Conservation (phyloP, 2,113 vertebrate species). For the Gadus chalcogrammus region DNA sequence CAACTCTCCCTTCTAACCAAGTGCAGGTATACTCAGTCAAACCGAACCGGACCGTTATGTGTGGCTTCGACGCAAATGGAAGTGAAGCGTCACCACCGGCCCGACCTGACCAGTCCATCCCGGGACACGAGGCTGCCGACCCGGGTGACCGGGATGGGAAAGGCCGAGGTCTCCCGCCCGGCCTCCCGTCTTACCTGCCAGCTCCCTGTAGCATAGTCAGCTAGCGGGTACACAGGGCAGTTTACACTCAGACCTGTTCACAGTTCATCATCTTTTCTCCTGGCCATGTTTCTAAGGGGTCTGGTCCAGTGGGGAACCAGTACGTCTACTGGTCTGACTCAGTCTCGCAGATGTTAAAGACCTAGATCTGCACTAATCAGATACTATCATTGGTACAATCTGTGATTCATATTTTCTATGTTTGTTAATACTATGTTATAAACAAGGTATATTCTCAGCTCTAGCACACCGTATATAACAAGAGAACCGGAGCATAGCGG, state of each 20-base stretch:
- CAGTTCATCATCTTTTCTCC: not conserved
- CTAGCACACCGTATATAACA: no score
- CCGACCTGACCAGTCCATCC: not conserved
- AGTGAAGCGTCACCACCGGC: not conserved
- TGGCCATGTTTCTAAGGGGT: not conserved
- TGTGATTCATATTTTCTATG: no score
- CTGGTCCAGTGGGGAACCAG: no score
- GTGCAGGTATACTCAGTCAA: no score
- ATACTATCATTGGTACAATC: no score
- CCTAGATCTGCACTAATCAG: no score
- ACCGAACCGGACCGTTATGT: not conserved
- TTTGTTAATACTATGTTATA: no score
- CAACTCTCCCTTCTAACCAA: no score
- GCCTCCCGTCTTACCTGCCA: not conserved
- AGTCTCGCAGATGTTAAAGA: no score
- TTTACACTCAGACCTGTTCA: not conserved
- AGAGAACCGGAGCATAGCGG: no score
- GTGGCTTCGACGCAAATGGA: not conserved
- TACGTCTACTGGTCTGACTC: no score
- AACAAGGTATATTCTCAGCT: no score
- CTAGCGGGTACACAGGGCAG: not conserved
- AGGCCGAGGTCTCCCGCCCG: constrained; percentile 20
- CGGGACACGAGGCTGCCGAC: not conserved
- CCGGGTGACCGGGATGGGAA: constrained; percentile 8
- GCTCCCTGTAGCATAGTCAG: not conserved